Evolutionary conservation across 1,140 invertebrate genomes (phyloP), one percentile per base, ranked within the genome.

Genomic region (Caenorhabditis latens): DNA sequence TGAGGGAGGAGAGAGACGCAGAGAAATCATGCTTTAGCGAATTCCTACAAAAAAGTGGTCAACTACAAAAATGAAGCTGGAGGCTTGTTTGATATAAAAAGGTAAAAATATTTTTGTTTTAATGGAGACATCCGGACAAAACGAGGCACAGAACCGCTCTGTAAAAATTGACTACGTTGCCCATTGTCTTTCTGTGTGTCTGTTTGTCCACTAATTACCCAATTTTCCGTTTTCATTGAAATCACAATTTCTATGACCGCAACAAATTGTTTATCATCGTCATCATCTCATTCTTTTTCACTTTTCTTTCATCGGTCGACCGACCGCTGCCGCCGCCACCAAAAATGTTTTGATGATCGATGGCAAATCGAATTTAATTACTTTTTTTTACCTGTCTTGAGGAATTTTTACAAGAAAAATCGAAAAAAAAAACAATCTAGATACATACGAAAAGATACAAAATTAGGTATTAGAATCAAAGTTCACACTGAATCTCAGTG

Each of bases 401-500:
- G 24, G 61, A 63, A 63, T 63, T 14, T 63, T 16, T 71, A 71
- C 14, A 14, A 32, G 11, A 40, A 65, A 71, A 19, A 19, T 19
- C 16, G 16, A 71, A 14, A 71, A 46, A 79, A 13, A 46, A 50
- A 43, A 48, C 46, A 63, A 63, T 13, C 61, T 63, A 63, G 9
- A 24, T 63, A 63, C 61, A 63, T n/a, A 24, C 16, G 8, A 24
- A 63, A 63, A 19, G 14, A 11, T 8, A 7, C 2, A 75, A 46
- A 48, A 40, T 13, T 40, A 19, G n/a, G 11, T 13, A 11, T 40
- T 4, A 4, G 5, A 13, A 67, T 21, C 19, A 53, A 9, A 50
- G 2, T 48, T 79, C 46, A 58, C 75, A 85, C 4, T 85, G 48
- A 71, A 86, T 86, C 19, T 86, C 61, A 48, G 86, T 32, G 32